These are phyloP conservation scores for Phaethornis superciliosus DNA, from an alignment of 2,113 vertebrate species.

Conservation along the genomic window DNA sequence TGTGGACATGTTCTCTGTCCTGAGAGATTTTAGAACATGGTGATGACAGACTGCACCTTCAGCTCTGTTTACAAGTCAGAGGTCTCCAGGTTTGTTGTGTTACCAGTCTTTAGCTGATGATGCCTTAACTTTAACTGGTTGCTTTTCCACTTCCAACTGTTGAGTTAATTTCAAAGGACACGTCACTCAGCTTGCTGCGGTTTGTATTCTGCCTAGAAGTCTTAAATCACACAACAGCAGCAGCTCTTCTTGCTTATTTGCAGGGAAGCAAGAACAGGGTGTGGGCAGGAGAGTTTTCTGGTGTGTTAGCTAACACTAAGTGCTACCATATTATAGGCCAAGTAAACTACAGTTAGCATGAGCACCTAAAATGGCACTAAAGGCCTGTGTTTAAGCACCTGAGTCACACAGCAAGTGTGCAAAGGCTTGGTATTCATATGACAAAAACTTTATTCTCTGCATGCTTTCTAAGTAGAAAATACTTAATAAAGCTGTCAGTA, in stretches of 20 bases:
- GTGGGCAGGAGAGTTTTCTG: not conserved
- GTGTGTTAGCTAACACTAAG: not conserved
- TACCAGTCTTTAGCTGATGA: rapidly evolving
- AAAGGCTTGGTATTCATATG: not conserved
- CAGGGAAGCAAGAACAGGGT: not conserved
- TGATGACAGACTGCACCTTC: not conserved
- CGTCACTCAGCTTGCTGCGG: not conserved
- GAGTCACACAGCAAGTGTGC: not conserved
- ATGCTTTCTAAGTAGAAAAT: not conserved
- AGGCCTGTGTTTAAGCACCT: not conserved
- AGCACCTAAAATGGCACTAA: not conserved
- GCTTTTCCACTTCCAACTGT: not conserved
- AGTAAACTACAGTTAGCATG: not conserved
- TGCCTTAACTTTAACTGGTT: not conserved
- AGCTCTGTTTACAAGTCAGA: not conserved
- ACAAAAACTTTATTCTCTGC: not conserved
- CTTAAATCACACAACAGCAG: not conserved
- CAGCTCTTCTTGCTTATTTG: not conserved
- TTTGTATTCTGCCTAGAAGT: not conserved
- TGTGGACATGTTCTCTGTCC: not conserved
- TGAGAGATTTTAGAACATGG: not conserved
- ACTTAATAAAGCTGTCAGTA: not conserved
- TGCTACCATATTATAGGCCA: not conserved
- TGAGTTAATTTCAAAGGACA: not conserved
- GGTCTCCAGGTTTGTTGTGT: not conserved